Base-by-base conservation (phyloP, 1,140 invertebrate species). In the Manduca sexta region DNA sequence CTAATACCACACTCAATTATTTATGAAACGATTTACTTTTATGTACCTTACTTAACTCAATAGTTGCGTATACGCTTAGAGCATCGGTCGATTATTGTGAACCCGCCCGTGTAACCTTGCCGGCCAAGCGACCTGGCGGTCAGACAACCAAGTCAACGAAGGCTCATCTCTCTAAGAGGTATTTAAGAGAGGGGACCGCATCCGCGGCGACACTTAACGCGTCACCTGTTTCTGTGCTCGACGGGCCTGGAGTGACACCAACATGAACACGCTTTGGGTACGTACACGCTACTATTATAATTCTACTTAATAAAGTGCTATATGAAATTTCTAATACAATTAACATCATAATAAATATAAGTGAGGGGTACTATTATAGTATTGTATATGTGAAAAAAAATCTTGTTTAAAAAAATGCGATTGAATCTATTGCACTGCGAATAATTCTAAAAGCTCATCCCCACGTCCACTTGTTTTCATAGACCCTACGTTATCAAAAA, bases 221-320 rank as follows among this genome's bases (percentile, higher is more conserved):
- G 45, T 55, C 60, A 56, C 57, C 46, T 49, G 52, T 47, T 54
- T 46, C 21, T 15, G 45, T 34, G 45, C 17, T 45, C 35, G 17
- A 45, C 47, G 47, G 42, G 45, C 30, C 31, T 34, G 46, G 38
- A 38, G 48, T 50, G 47, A 34, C 35, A 26, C 39, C 52, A 60
- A 45, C 31, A 69, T 69, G 66, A 47, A 56, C 37, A 48, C 31
- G 29, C 39, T 65, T 42, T 56, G 60, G 63, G 66, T 69, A 65
- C 51, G 65, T 69, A 26, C 41, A 43, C 40, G 13, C 5, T 41
- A 18, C 21, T n/a, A n/a, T n/a, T n/a, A n/a, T n/a, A n/a, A n/a
- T n/a, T n/a, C n/a, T n/a, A n/a, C n/a, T n/a, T n/a, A n/a, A n/a
- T n/a, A n/a, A 26, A 26, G 21, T 26, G 21, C 21, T 26, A 0